Percentiles rank a stretch among this genome's conserved stretches.
Conservation (phyloP, 2,113 vertebrate genomes). For the Colaptes auratus region DNA sequence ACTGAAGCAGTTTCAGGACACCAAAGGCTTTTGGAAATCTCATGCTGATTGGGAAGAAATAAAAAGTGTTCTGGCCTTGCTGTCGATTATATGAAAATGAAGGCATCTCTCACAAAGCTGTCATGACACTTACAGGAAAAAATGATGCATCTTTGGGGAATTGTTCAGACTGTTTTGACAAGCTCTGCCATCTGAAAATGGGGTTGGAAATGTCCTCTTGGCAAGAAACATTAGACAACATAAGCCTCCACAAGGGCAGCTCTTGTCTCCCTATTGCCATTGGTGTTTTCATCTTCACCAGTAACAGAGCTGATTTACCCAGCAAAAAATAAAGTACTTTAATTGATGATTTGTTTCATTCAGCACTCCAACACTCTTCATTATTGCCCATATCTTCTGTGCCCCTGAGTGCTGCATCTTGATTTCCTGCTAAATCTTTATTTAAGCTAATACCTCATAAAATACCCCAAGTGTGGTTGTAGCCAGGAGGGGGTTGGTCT, state of each 20-base stretch:
- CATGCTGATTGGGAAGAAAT: too few species aligned
- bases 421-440: not conserved
- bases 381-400: not conserved
- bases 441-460: not conserved
- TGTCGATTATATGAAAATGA: too few species aligned
- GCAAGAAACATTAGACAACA: slow-evolving; percentile 26
- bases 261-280: not conserved
- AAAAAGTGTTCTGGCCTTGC: too few species aligned
- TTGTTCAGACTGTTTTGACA: slow-evolving; percentile 51
- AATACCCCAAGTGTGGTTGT: not conserved
- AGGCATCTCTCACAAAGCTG: too few species aligned
- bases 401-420: not conserved
- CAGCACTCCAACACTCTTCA: not conserved
- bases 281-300: not conserved
- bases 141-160: slow-evolving; percentile 43
- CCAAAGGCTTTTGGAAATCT: not conserved
- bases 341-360: not conserved
- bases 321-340: not conserved
- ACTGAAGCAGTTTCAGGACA: not conserved
- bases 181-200: slow-evolving; percentile 14
- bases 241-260: not conserved
- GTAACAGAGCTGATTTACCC: not conserved
- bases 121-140: not conserved
- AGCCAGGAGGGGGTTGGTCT: too few species aligned
- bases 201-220: slow-evolving; percentile 26